A percentile compares a stretch with the other conserved stretches of the same genome.
phyloP scores from a whole-genome alignment of 2,113 vertebrate species.

The Trinectes maculatus region DNA sequence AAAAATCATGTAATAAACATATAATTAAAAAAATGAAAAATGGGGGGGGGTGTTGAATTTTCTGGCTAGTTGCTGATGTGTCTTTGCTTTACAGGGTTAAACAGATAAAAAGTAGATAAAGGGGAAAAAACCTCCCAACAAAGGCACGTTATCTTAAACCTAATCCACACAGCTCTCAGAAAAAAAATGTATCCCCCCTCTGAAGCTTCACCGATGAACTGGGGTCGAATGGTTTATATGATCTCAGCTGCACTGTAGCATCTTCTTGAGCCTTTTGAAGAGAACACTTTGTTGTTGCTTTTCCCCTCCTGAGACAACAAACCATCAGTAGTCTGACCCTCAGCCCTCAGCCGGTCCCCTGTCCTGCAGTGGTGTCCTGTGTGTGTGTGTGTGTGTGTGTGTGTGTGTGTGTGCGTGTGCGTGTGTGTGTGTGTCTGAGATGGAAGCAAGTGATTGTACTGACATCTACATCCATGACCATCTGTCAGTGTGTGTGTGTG shows the following conservation, averaged over 20 bases:
- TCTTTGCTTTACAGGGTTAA: too few relatives aligned
- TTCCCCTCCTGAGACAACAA: constrained; percentile 25
- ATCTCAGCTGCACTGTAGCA: neutral
- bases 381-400: constrained; percentile 20
- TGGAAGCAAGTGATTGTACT: constrained; percentile 10
- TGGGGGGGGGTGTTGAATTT: too few relatives aligned
- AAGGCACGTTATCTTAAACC: too few relatives aligned
- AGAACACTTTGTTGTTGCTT: constrained; percentile 42
- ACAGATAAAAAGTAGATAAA: too few relatives aligned
- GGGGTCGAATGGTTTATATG: neutral
- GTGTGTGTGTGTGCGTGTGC: constrained; percentile 14
- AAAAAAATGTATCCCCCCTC: too few relatives aligned
- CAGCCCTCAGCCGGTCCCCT: constrained; percentile 3
- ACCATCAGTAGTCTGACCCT: constrained; percentile 29
- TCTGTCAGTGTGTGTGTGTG: constrained; percentile 12
- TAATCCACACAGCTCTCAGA: too few relatives aligned
- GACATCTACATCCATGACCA: constrained; percentile 12
- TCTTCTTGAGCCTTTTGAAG: neutral
- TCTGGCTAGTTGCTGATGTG: too few relatives aligned
- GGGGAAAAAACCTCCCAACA: too few relatives aligned
- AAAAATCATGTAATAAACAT: too few relatives aligned
- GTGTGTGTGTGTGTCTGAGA: constrained; percentile 6
- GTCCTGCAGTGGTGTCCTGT: constrained; percentile 8
- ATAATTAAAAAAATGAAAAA: too few relatives aligned
- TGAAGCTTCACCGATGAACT: constrained; percentile 11